phyloP scores from a whole-genome alignment of 23 tunicate genomes.

The Styela clava region DNA sequence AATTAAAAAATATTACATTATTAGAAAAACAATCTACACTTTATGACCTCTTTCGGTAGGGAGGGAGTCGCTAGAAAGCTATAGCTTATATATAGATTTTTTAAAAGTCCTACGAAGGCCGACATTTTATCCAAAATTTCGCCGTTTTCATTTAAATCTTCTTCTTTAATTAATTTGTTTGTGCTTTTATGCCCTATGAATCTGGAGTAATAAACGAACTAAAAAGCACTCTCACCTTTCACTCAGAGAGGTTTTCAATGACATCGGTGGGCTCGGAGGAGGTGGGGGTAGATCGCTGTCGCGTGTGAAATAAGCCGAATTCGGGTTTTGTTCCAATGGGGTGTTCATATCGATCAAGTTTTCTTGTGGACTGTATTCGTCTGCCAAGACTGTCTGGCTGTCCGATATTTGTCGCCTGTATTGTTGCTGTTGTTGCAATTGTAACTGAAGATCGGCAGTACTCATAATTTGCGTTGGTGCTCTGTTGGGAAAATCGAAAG shows the following conservation, averaged over 20 bases:
- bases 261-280: constrained; percentile 62
- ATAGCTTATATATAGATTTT: no score
- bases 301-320: background rate
- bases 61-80: no score
- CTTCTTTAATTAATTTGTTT: no score
- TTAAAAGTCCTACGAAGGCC: no score
- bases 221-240: constrained; percentile 72
- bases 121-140: no score
- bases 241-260: constrained; percentile 55
- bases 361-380: constrained; percentile 15
- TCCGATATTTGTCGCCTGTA: background rate
- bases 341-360: constrained; percentile 21
- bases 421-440: background rate
- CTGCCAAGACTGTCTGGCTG: constrained; percentile 6
- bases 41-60: no score
- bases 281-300: constrained; percentile 66
- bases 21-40: no score
- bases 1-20: no score
- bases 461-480: constrained; percentile 12
- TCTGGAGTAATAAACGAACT: no score
- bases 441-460: background rate
- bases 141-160: no score
- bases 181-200: no score
- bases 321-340: background rate
- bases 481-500: background rate